Evolutionary conservation across 2,797 vertebrate genomes (phyloP), one percentile per base, ranked within the genome.

Genomic region (Dryobates pubescens): DNA sequence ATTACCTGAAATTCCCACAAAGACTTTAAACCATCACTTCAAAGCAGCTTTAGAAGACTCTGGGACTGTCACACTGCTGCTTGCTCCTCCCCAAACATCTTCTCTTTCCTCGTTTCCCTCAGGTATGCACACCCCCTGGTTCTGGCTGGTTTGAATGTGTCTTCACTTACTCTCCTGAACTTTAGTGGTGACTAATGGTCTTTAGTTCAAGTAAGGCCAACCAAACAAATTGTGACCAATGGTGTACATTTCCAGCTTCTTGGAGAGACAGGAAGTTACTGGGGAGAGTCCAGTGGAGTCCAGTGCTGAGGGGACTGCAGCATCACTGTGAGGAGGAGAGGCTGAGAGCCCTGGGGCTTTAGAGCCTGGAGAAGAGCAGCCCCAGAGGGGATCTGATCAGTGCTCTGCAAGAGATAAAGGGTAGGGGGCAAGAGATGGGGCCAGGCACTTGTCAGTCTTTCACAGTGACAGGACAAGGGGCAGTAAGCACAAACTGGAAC

Each of bases 51-150:
- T 65, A 11, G 59, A 16, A 65, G 59, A 12, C 36, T 45, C n/a
- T 29, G 45, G 73, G 72, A 16, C 41, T 58, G 58, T 19, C 20
- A 13, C 0, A 2, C 36, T 74, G 38, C 70, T 49, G 24, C 29
- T 68, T 49, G 7, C 32, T 41, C 26, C 53, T 71, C 26, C 41
- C 22, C 1, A 1, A 20, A 22, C 30, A 30, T 58, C 34, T 12
- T 22, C 49, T 32, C n/a, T 63, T 24, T 53, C 24, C 6, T 2
- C 36, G 41, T 34, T n/a, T 27, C 45, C 27, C 27, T 29, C 18
- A n/a, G 59, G 45, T 53, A 15, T 1, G 3, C 27, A 2, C 1
- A 1, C 17, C 5, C 9, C 30, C 61, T 41, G n/a, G 45, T 72
- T 53, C 54, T 72, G 61, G 13, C 45, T 49, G 2, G 15, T 54